Evolutionary conservation across 92 coral and sea anemone genomes (phyloP).

Genomic region (Pocillopora meandrina): DNA sequence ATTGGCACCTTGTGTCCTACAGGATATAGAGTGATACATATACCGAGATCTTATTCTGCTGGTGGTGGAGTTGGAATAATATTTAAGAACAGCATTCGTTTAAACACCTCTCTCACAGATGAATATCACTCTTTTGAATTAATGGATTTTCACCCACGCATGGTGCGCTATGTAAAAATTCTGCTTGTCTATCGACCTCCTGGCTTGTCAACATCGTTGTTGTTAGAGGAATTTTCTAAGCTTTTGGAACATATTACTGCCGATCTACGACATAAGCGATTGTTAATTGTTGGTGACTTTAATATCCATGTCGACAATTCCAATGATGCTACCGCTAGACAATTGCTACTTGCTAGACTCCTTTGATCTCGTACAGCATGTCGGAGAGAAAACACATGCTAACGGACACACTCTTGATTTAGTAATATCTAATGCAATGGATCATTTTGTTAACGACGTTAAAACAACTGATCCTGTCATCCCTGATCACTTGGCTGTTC

Average conservation of each 20-base stretch:
- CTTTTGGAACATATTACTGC: conserved; percentile 12
- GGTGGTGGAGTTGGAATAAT: background rate
- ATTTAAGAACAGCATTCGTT: conserved; percentile 30
- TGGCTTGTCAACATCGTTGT: conserved; percentile 14
- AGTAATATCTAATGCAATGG: too few relatives aligned
- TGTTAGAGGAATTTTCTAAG: conserved; percentile 10
- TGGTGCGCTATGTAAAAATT: conserved; percentile 11
- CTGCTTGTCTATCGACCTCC: conserved; percentile 26
- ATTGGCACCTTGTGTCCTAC: conserved; percentile 21
- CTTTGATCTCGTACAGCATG: too few relatives aligned
- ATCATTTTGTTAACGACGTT: background rate
- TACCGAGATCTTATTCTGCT: too few relatives aligned
- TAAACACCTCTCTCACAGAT: conserved; percentile 29
- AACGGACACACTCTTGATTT: too few relatives aligned
- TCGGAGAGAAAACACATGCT: background rate
- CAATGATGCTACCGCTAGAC: conserved; percentile 17
- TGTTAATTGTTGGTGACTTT: conserved; percentile 5
- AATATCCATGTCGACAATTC: too few relatives aligned
- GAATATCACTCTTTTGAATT: conserved; percentile 31
- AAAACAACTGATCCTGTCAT: conserved; percentile 10
- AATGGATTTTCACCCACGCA: conserved; percentile 21
- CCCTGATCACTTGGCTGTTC: too few relatives aligned
- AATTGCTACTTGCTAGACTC: conserved; percentile 27
- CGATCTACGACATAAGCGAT: conserved; percentile 6
- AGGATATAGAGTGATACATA: background rate